Percentiles rank a stretch among this genome's conserved stretches.
phyloP scores from a whole-genome alignment of 2,888 invertebrate genomes.

The Cerceris rybyensis region DNA sequence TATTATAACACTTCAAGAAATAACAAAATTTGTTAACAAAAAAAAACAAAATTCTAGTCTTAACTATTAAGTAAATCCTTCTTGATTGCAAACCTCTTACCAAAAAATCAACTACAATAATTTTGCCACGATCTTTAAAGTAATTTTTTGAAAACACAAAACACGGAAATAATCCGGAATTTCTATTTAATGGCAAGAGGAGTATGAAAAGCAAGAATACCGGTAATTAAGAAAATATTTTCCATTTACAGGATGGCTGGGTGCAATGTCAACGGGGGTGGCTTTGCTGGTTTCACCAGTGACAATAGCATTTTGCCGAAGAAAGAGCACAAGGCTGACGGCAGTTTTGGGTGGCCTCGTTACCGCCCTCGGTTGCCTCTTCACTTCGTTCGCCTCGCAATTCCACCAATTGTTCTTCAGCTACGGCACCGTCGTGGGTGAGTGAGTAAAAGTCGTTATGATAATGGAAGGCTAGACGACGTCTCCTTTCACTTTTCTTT shows the following conservation, averaged over 20 bases:
- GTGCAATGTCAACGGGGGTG: constrained; percentile 90
- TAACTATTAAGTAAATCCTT: too few species aligned
- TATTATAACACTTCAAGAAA: too few species aligned
- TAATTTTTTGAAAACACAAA: not conserved
- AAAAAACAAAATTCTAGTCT: too few species aligned
- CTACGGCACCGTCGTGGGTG: constrained; percentile 86
- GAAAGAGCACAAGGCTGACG: constrained; percentile 93
- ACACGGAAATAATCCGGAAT: too few species aligned
- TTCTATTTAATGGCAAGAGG: not conserved
- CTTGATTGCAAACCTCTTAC: too few species aligned
- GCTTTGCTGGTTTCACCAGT: constrained; percentile 92
- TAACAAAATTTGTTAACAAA: too few species aligned
- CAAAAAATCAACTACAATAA: too few species aligned
- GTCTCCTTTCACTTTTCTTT: not conserved
- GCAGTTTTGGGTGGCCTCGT: constrained; percentile 94
- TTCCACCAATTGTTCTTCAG: constrained; percentile 95
- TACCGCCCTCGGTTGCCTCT: constrained; percentile 92
- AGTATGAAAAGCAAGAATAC: not conserved
- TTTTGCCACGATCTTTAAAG: too few species aligned
- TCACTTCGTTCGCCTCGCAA: constrained; percentile 94
- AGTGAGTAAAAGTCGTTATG: constrained; percentile 56
- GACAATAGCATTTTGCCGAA: constrained; percentile 91
- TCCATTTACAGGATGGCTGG: constrained; percentile 90
- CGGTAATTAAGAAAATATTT: constrained; percentile 7
- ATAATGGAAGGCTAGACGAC: not conserved